Base-by-base conservation (phyloP, 2,113 vertebrate genomes). In the Podilymbus podiceps region DNA sequence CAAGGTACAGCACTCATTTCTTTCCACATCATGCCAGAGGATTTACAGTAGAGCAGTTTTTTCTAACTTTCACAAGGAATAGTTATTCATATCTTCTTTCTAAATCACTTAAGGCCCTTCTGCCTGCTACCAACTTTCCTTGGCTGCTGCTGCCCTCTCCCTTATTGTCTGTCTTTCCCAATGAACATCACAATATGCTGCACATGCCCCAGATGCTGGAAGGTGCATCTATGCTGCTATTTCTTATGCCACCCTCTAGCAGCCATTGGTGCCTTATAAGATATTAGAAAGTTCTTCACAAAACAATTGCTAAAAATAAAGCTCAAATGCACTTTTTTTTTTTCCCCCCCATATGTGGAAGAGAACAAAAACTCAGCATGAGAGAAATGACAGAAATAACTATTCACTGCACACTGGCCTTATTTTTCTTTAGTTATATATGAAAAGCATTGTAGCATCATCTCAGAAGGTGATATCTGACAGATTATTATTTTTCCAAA, bases 341-440 rank as follows among this genome's bases (percentile, higher is more conserved):
- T 18, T 46, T 46, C 18, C 11, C 2, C 1, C 1, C 21, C 12
- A 2, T 66, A 4, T 2, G 2, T 78, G 20, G 47, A 89, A 72
- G 15, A 47, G 16, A 64, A 31, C 12, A 91, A 73, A 75, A 74
- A 11, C 7, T 92, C 59, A 74, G 7, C 15, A 19, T 50, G 49
- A 77, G 7, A 73, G 12, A 64, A 59, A 64, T 40, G 9, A 86
- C 14, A 64, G 3, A 73, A 83, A 21, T 30, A 85, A n/a, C 2
- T 30, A 62, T 76, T 20, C 15, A 46, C 7, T 64, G 15, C 35
- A 74, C 38, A 44, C 2, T 52, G 38, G 5, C 4, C 14, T 56
- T 42, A 31, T 74, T 84, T 90, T 73, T 53, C 21, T 83, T 79
- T 38, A 19, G 3, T 56, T 78, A 15, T 12, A 27, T 40, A 27